Conservation (phyloP, 2,797 vertebrate genomes). For the Aselliscus stoliczkanus region DNA sequence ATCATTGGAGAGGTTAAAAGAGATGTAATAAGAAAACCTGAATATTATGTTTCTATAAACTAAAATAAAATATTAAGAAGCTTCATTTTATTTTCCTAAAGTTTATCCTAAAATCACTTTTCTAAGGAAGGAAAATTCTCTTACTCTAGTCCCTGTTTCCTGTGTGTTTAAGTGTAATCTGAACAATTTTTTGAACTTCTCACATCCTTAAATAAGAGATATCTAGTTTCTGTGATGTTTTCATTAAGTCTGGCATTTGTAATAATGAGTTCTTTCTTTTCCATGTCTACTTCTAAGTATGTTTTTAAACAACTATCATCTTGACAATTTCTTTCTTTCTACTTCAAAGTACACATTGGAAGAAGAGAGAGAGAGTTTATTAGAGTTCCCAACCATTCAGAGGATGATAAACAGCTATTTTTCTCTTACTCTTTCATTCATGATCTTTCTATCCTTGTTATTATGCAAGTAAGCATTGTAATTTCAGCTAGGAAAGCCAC, state of each 20-base stretch:
- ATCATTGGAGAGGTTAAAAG: neutral
- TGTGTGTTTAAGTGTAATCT: neutral
- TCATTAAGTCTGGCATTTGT: neutral
- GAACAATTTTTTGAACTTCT: neutral
- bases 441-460: conserved; percentile 35
- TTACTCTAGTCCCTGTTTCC: neutral
- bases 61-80: neutral
- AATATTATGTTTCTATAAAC: neutral
- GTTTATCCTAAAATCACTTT: neutral
- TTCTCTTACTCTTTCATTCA: conserved; percentile 46
- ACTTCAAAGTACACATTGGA: conserved; percentile 34
- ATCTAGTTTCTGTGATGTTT: neutral
- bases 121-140: neutral
- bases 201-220: neutral
- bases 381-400: conserved; percentile 8
- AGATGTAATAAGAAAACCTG: neutral
- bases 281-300: neutral
- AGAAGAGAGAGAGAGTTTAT: neutral
- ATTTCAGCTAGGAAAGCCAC: conserved; percentile 46
- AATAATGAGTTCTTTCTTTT: neutral
- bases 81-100: neutral
- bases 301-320: neutral
- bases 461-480: conserved; percentile 47
- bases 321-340: neutral
- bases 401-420: neutral